Evolutionary conservation across 1,140 invertebrate species (phyloP).

Genomic region (Scaptomyza pallida): DNA sequence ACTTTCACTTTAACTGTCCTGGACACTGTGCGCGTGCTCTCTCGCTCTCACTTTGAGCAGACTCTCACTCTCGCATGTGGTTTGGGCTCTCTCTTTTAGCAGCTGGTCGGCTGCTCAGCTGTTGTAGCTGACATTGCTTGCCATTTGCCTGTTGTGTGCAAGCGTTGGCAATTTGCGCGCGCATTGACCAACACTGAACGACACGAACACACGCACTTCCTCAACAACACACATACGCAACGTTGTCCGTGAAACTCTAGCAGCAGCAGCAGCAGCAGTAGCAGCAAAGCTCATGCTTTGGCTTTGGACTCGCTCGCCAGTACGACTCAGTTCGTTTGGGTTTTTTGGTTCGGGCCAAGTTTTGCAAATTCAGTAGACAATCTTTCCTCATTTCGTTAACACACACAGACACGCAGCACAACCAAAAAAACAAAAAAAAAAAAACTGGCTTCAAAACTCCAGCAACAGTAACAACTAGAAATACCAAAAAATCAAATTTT

Average conservation of each 20-base stretch:
- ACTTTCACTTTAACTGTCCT: conserved; percentile 69
- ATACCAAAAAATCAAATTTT: conserved; percentile 41
- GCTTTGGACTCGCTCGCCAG: conserved; percentile 26
- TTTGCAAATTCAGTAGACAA: conserved; percentile 79
- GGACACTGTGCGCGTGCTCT: conserved; percentile 38
- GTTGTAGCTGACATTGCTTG: conserved; percentile 60
- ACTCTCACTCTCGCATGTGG: conserved; percentile 4
- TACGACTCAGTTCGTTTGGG: conserved; percentile 45
- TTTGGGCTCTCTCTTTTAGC: conserved; percentile 21
- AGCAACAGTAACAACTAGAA: conserved; percentile 57
- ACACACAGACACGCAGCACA: conserved; percentile 66
- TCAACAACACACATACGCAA: conserved; percentile 66
- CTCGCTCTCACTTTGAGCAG: conserved; percentile 14
- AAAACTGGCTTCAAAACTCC: conserved; percentile 43
- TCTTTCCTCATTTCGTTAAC: conserved; percentile 83
- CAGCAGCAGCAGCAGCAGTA: conserved; percentile 27
- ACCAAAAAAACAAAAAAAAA: conserved; percentile 6
- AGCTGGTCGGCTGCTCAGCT: conserved; percentile 70
- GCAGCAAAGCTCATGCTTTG: conserved; percentile 42
- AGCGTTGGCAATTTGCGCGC: conserved; percentile 71
- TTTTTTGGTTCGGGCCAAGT: conserved; percentile 44
- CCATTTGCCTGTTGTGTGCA: conserved; percentile 59
- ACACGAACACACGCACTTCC: conserved; percentile 51
- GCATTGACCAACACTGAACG: conserved; percentile 61
- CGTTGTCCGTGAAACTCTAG: conserved; percentile 47